These are phyloP conservation scores for Temnothorax rugatulus DNA, from an alignment of 2,888 invertebrate species.

Conservation along the genomic window DNA sequence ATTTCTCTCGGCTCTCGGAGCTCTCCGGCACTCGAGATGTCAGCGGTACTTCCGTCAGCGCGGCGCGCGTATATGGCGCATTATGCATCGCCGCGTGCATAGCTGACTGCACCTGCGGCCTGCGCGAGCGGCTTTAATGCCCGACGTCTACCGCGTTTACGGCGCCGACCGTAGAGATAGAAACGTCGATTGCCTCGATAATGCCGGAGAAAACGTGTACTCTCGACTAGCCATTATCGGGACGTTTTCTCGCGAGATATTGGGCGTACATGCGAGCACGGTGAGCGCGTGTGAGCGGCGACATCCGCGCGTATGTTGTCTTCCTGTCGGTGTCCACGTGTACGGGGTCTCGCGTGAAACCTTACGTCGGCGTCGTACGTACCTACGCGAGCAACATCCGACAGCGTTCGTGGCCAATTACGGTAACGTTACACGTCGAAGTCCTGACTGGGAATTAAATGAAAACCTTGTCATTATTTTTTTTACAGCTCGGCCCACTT, in stretches of 20 bases:
- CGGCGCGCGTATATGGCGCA: constrained; percentile 24
- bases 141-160: constrained; percentile 40
- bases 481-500: constrained; percentile 36
- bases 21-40: constrained; percentile 44
- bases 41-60: constrained; percentile 46
- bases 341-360: not conserved
- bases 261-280: constrained; percentile 28
- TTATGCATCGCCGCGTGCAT: constrained; percentile 43
- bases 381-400: constrained; percentile 28
- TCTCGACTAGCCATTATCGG: constrained; percentile 62
- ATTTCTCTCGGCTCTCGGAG: constrained; percentile 50
- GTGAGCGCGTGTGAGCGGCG: not conserved
- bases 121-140: constrained; percentile 45
- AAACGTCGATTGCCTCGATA: constrained; percentile 69
- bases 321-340: not conserved
- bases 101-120: constrained; percentile 29
- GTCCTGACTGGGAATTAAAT: constrained; percentile 28
- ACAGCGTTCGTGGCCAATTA: constrained; percentile 48
- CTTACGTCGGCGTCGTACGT: not conserved
- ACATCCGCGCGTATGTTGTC: constrained; percentile 14
- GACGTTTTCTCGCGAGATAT: constrained; percentile 59
- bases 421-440: not conserved
- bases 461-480: constrained; percentile 48
- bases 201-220: constrained; percentile 65
- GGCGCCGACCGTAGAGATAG: constrained; percentile 61